Conservation (phyloP, 2,797 vertebrate species). For the Peromyscus nudipes region DNA sequence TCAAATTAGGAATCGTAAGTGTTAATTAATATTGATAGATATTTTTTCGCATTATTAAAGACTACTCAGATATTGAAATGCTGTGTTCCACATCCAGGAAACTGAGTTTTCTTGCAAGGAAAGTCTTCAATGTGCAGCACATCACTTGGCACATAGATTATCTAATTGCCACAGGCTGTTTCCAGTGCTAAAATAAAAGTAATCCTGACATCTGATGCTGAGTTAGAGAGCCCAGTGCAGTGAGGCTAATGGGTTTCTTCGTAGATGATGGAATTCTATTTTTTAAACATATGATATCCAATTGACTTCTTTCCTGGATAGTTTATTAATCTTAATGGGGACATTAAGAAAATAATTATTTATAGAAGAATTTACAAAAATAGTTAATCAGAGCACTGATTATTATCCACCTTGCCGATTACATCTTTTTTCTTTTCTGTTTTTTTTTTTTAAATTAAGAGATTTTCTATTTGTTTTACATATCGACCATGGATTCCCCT, state of each 20-base stretch:
- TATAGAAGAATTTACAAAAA: neutral
- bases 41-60: neutral
- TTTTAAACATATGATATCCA: conserved; percentile 27
- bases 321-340: neutral
- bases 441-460: no score
- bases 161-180: neutral
- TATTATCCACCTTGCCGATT: neutral
- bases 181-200: conserved; percentile 40
- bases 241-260: neutral
- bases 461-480: no score
- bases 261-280: neutral
- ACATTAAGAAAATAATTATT: conserved; percentile 5
- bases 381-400: neutral
- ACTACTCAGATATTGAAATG: neutral
- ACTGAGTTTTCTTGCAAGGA: neutral
- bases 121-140: conserved; percentile 6
- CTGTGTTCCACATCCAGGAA: neutral
- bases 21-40: neutral
- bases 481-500: no score
- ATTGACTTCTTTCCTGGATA: conserved; percentile 4
- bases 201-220: neutral
- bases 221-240: neutral
- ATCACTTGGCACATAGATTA: neutral
- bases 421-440: neutral
- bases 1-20: conserved; percentile 23